Conservation (phyloP, 37 sponge, comb jelly and placozoan genomes). For the Axinella damicornis region DNA sequence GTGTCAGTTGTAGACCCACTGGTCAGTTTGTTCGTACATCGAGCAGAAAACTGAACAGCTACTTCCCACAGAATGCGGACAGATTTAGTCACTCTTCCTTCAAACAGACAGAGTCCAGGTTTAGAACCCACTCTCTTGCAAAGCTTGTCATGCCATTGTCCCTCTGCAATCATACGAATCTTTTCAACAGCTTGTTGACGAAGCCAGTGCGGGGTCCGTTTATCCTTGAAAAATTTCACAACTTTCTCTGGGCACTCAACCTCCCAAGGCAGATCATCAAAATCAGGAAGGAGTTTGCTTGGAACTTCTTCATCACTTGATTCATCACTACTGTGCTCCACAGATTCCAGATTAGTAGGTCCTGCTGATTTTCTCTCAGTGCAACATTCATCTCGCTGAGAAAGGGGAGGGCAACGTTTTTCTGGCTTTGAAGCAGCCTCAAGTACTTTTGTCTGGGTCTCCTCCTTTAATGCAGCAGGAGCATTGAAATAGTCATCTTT, state of each 20-base stretch:
- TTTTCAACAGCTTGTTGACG: constrained; percentile 13
- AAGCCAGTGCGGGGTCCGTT: background rate
- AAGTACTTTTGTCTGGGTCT: background rate
- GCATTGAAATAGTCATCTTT: background rate
- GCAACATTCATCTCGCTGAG: too few relatives aligned
- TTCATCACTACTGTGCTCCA: background rate
- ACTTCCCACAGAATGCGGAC: constrained; percentile 67
- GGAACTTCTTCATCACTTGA: too few relatives aligned
- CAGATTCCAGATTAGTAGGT: background rate
- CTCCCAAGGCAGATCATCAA: constrained; percentile 60
- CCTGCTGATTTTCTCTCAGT: too few relatives aligned
- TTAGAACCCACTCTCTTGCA: constrained; percentile 34
- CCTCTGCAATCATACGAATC: constrained; percentile 50
- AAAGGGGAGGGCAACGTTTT: too few relatives aligned
- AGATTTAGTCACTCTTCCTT: constrained; percentile 51
- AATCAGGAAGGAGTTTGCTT: background rate
- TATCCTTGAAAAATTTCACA: constrained; percentile 38
- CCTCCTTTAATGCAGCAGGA: background rate
- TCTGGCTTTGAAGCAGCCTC: background rate
- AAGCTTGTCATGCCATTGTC: constrained; percentile 40
- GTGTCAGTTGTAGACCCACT: background rate
- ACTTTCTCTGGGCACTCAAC: constrained; percentile 72
- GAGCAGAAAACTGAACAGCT: constrained; percentile 63
- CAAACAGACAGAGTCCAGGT: constrained; percentile 56
- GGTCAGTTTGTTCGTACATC: constrained; percentile 9